phyloP scores from a whole-genome alignment of 2,888 invertebrate genomes.

The Drosophila mimica region DNA sequence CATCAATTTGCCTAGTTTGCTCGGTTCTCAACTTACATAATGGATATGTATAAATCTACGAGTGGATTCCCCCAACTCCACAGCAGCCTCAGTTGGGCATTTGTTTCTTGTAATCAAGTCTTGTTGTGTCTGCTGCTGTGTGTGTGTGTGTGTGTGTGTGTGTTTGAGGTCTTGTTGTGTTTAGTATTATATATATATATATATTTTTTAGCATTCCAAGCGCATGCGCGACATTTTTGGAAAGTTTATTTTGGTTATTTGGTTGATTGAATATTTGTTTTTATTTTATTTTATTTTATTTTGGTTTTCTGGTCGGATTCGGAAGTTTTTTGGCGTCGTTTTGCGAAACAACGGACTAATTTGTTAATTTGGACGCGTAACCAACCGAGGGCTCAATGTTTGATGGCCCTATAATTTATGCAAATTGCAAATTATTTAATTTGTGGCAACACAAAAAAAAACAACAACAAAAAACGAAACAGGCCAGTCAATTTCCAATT shows the following conservation, averaged over 20 bases:
- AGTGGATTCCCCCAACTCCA: slow-evolving; percentile 16
- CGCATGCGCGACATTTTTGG: slow-evolving; percentile 73
- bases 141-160: background rate
- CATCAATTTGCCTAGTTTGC: slow-evolving; percentile 65
- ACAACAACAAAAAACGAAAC: background rate
- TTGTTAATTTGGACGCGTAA: slow-evolving; percentile 77
- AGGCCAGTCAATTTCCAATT: slow-evolving; percentile 19
- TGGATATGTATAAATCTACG: slow-evolving; percentile 6
- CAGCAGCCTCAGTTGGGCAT: slow-evolving; percentile 32
- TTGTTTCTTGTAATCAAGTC: slow-evolving; percentile 42
- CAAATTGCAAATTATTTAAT: slow-evolving; percentile 73
- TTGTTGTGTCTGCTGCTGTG: slow-evolving; percentile 1
- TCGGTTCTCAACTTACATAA: slow-evolving; percentile 63
- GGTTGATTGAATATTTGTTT: slow-evolving; percentile 6
- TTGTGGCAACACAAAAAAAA: slow-evolving; percentile 32
- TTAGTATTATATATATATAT: slow-evolving; percentile 6
- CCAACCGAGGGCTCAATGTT: slow-evolving; percentile 68
- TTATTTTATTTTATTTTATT: slow-evolving; percentile 13
- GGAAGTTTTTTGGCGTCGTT: slow-evolving; percentile 71
- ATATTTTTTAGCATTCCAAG: slow-evolving; percentile 64
- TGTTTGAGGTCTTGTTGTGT: slow-evolving; percentile 27
- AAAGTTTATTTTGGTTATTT: slow-evolving; percentile 53
- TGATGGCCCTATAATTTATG: slow-evolving; percentile 68
- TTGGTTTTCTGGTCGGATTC: slow-evolving; percentile 48
- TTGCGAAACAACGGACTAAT: slow-evolving; percentile 79